Evolutionary conservation across 1,140 invertebrate genomes (phyloP).

Genomic region (Apis dorsata): DNA sequence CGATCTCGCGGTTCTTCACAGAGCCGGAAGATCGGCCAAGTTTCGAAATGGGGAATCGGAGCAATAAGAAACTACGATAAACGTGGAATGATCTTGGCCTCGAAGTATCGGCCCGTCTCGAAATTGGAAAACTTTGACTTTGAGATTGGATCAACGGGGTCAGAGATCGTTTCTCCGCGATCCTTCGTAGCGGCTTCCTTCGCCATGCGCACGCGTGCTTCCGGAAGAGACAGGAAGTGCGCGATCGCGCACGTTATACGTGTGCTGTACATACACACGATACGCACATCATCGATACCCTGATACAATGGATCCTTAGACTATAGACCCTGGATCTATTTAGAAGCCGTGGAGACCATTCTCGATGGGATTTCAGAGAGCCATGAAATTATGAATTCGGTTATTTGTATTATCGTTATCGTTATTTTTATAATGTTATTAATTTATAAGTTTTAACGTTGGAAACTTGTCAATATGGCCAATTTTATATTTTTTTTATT

Average conservation of each 20-base stretch:
- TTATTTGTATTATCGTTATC: too few relatives aligned
- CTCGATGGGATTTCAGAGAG: constrained; percentile 14
- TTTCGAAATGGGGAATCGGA: not conserved
- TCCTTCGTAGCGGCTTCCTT: not conserved
- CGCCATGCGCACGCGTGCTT: constrained; percentile 17
- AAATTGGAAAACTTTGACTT: constrained; percentile 16
- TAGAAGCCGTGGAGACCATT: constrained; percentile 42
- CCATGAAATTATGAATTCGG: not conserved
- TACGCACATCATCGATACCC: constrained; percentile 57
- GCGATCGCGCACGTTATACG: not conserved
- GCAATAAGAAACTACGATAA: not conserved
- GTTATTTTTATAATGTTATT: not conserved
- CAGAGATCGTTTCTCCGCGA: constrained; percentile 33
- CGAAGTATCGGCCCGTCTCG: constrained; percentile 25
- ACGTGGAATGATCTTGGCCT: not conserved
- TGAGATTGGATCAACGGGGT: constrained; percentile 20
- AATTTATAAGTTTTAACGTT: not conserved
- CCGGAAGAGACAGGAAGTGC: not conserved
- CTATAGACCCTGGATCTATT: constrained; percentile 52
- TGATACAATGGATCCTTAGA: constrained; percentile 56
- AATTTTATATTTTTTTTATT: not conserved
- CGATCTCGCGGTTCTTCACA: not conserved
- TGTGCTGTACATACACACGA: constrained; percentile 53
- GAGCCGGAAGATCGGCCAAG: not conserved
- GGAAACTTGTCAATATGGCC: too few relatives aligned